Evolutionary conservation across 2,113 vertebrate genomes (phyloP).

Genomic region (Sturnira hondurensis): DNA sequence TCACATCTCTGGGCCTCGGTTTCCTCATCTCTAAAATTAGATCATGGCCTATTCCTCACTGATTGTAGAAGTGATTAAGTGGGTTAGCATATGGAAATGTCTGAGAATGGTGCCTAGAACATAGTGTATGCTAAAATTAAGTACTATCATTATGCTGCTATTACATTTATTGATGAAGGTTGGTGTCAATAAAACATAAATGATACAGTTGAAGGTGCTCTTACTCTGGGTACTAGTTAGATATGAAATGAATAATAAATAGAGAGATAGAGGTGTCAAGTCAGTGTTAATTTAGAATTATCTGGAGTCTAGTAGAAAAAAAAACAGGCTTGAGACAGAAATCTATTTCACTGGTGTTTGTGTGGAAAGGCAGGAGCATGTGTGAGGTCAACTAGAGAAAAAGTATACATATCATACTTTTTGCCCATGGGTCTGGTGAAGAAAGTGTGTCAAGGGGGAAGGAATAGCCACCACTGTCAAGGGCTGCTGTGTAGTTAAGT

Average conservation of each 20-base stretch:
- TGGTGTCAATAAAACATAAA: too few relatives aligned
- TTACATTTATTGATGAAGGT: too few relatives aligned
- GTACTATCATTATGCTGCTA: not conserved
- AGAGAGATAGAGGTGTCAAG: too few relatives aligned
- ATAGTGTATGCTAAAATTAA: not conserved
- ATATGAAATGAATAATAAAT: not conserved
- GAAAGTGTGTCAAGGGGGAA: not conserved
- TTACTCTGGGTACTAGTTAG: too few relatives aligned
- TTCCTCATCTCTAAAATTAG: too few relatives aligned
- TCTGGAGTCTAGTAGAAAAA: not conserved
- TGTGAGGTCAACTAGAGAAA: not conserved
- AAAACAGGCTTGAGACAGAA: not conserved
- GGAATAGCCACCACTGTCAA: not conserved
- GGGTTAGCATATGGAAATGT: not conserved
- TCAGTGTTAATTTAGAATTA: not conserved
- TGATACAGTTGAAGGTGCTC: too few relatives aligned
- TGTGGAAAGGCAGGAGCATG: not conserved
- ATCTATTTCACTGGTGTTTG: not conserved
- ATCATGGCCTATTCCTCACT: not conserved
- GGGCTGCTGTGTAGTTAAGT: not conserved
- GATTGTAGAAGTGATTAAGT: not conserved
- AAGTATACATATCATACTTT: too few relatives aligned
- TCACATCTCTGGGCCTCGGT: not conserved
- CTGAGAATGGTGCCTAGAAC: not conserved
- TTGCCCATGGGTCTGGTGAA: not conserved